These are phyloP conservation scores for Lophotis ruficrista DNA, from an alignment of 2,113 vertebrate genomes.

Conservation along the genomic window DNA sequence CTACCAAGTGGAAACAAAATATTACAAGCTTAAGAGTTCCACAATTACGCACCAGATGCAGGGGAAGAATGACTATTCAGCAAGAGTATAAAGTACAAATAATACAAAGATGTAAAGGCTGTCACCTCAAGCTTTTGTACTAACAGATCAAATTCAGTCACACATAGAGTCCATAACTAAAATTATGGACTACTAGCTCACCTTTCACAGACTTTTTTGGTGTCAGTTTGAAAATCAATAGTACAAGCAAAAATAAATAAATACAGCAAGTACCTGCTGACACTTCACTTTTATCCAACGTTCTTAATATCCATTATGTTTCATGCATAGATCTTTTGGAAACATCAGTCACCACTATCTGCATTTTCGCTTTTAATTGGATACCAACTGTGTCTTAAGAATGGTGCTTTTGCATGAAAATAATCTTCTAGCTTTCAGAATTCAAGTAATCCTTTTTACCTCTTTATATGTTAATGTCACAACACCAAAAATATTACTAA, in stretches of 20 bases:
- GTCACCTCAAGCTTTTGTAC: background rate
- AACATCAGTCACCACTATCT: background rate
- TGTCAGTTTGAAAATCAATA: constrained; percentile 13
- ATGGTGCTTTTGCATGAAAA: background rate
- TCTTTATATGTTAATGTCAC: background rate
- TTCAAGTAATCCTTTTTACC: background rate
- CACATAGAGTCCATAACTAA: background rate
- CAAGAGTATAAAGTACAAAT: background rate
- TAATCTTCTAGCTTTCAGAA: background rate
- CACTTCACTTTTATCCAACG: background rate
- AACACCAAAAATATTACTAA: background rate
- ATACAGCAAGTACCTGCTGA: background rate
- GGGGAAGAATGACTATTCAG: background rate
- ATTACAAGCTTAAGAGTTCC: background rate
- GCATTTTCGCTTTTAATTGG: background rate
- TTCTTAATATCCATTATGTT: background rate
- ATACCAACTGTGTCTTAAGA: background rate
- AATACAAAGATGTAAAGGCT: background rate
- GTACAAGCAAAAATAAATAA: background rate
- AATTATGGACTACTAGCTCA: constrained; percentile 25
- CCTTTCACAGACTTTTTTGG: background rate
- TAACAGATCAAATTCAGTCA: background rate
- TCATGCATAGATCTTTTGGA: background rate
- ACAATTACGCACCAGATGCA: background rate
- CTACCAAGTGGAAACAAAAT: background rate